Percentiles rank a stretch among this genome's conserved stretches.
Evolutionary conservation across 2,113 vertebrate genomes (phyloP).

Genomic region (Peromyscus leucopus): DNA sequence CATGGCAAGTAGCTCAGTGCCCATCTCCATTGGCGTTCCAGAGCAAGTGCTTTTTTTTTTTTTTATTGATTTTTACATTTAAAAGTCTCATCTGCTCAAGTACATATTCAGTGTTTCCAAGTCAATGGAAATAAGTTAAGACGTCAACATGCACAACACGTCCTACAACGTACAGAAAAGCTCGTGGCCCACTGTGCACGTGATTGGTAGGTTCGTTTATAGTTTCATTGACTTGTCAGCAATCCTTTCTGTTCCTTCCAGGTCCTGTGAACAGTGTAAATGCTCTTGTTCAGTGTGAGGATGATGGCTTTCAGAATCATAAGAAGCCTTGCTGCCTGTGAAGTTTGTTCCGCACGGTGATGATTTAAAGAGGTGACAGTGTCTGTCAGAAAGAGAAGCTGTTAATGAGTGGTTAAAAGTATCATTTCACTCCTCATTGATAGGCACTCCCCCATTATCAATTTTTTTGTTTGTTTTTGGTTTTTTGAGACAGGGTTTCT

Average conservation of each 20-base stretch:
- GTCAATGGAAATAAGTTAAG: not conserved
- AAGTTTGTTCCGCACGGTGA: not conserved
- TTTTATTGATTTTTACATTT: conserved; percentile 63
- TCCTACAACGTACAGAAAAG: conserved; percentile 14
- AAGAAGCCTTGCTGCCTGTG: not conserved
- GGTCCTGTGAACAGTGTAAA: not conserved
- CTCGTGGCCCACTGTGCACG: not conserved
- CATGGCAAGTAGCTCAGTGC: not conserved
- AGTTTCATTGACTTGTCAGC: conserved; percentile 43
- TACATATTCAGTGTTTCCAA: conserved; percentile 50
- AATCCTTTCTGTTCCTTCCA: not conserved
- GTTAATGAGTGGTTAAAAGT: not conserved
- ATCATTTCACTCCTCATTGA: not conserved
- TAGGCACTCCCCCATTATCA: not conserved
- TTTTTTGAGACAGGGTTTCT: no score
- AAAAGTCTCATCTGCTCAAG: conserved; percentile 56
- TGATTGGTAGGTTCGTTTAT: not conserved
- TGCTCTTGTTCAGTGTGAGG: not conserved
- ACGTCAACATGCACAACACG: not conserved
- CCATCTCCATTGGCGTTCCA: not conserved
- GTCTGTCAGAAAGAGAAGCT: not conserved
- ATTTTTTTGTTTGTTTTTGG: not conserved
- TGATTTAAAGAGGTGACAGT: not conserved
- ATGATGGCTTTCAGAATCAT: not conserved
- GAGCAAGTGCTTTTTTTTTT: conserved; percentile 18